A percentile compares a stretch with the other conserved stretches of the same genome.
Conservation (phyloP, 2,113 vertebrate species). For the Dromaius novaehollandiae region DNA sequence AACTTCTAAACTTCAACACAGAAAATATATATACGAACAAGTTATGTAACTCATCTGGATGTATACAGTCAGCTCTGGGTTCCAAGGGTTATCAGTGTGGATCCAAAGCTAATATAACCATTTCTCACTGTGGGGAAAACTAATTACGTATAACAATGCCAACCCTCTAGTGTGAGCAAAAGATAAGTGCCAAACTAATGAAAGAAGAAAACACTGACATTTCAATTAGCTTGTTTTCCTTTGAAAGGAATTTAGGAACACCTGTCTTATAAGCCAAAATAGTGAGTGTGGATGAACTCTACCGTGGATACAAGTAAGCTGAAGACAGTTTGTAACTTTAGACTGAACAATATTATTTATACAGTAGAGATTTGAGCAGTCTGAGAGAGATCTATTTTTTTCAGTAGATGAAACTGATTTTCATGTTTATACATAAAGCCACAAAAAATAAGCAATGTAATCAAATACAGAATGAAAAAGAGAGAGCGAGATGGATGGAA, state of each 20-base stretch:
- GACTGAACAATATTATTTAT: neutral
- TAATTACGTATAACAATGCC: neutral
- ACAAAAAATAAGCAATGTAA: constrained; percentile 1
- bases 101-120: neutral
- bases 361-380: neutral
- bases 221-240: neutral
- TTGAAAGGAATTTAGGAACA: constrained; percentile 21
- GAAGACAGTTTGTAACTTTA: neutral
- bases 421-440: constrained; percentile 22
- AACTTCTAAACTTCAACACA: neutral
- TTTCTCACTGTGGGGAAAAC: neutral
- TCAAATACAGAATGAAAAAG: neutral
- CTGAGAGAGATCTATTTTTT: neutral
- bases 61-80: neutral
- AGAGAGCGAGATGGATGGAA: neutral
- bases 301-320: neutral
- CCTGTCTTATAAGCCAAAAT: neutral
- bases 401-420: neutral
- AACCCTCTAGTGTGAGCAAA: neutral
- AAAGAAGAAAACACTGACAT: neutral
- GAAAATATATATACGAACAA: neutral
- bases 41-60: neutral
- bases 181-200: neutral
- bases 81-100: neutral
- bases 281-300: neutral